Evolutionary conservation across 2,888 invertebrate species (phyloP), one percentile per base, ranked within the genome.

Genomic region (Mimachlamys varia): DNA sequence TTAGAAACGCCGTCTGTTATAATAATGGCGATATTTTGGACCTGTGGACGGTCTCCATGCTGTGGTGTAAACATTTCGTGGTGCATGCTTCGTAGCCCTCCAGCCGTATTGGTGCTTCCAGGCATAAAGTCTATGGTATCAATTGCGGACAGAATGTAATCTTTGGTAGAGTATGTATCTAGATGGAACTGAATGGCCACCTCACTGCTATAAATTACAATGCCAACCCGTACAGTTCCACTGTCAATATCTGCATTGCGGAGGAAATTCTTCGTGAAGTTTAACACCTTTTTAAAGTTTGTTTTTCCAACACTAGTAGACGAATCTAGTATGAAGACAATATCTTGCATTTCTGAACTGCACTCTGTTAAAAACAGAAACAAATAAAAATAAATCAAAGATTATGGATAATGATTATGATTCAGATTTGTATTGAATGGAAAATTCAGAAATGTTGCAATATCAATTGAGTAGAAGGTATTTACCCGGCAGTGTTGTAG

Each of bases 1-100:
- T 95, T 96, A 22, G 96, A 96, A 38, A 95, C 95, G 89, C 96
- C 96, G 90, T 96, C 96, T 27, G 96, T 96, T 88, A 96, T 90
- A n/a, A 96, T 92, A 55, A 96, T 94, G 33, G 93, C 94, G 27
- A 95, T 92, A 91, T 96, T 95, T 0, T 93, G 93, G 5, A 95
- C 95, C 76, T 91, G 93, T 5, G 93, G 91, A 17, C 96, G 91
- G 91, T 96, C 96, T 33, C 96, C 96, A 88, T 94, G 95, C 7
- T 62, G 90, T 0, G 90, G 88, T 0, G 94, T 94, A 91, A 95
- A 96, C 93, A 95, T 94, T 53, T 93, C 91, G n/a, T 89, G 90
- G 22, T 95, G 92, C 94, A 95, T 94, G 37, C 94, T 92, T 12
- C 93, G 91, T 0, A 96, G 91, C 15, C 94, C 96, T 88, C 94